phyloP scores from a whole-genome alignment of 2,797 vertebrate species.

The Acropternis orthonyx region DNA sequence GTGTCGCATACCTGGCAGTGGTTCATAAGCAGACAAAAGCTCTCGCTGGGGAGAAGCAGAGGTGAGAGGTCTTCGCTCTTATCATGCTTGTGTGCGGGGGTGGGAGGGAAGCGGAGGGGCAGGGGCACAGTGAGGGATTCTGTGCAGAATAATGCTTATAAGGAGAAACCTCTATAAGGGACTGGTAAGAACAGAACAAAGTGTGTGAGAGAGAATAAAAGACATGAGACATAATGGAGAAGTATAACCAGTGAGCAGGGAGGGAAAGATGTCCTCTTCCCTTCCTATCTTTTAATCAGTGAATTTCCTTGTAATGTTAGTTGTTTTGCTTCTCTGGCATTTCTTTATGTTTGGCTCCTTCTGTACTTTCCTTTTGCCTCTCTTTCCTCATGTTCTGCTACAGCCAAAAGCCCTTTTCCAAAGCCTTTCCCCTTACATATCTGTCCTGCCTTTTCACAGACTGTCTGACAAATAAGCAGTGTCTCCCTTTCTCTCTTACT shows the following conservation, averaged over 20 bases:
- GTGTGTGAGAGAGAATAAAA: background rate
- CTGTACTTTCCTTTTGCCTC: background rate
- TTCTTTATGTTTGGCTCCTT: background rate
- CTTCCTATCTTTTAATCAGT: background rate
- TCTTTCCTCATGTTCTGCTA: background rate
- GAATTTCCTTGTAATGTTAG: background rate
- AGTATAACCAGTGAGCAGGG: background rate
- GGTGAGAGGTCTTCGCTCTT: constrained; percentile 11
- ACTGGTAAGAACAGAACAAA: background rate
- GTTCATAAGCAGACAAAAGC: background rate
- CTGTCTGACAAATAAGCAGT: background rate
- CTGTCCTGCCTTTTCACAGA: background rate
- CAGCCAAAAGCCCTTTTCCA: background rate
- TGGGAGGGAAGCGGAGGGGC: background rate
- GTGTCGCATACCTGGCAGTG: background rate
- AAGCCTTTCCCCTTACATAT: background rate
- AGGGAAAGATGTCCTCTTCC: background rate
- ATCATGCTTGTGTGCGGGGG: background rate
- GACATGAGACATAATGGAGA: background rate
- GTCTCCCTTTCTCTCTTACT: background rate
- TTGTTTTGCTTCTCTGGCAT: background rate
- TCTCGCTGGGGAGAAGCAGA: background rate
- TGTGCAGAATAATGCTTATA: background rate
- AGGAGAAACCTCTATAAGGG: background rate
- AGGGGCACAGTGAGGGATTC: background rate